Conservation (phyloP, 1,140 invertebrate species). For the Drosophila ohnishii region DNA sequence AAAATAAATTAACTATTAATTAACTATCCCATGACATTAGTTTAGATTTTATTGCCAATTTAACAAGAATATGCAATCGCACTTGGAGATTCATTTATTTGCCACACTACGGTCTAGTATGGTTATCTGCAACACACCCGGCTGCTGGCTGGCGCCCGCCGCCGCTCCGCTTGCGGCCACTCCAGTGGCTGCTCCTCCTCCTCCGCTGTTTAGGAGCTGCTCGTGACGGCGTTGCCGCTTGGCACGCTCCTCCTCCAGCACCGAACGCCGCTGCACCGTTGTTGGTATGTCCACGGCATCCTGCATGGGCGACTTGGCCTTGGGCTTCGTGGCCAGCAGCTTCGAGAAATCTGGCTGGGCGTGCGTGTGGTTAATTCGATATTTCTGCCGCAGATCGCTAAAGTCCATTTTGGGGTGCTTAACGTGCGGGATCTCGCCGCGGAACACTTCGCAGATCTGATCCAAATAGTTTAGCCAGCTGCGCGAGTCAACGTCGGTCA, state of each 20-base stretch:
- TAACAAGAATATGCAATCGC: conserved; percentile 9
- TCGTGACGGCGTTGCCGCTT: conserved; percentile 77
- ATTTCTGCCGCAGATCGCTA: conserved; percentile 80
- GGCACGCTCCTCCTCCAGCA: conserved; percentile 76
- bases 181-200: conserved; percentile 11
- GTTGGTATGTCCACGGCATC: conserved; percentile 75
- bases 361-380: conserved; percentile 69
- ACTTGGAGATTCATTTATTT: conserved; percentile 22
- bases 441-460: conserved; percentile 93
- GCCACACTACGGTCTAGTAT: conserved; percentile 38
- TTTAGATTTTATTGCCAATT: conserved; percentile 41
- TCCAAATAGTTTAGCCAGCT: conserved; percentile 92
- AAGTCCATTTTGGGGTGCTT: conserved; percentile 89
- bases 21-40: neutral
- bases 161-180: conserved; percentile 29
- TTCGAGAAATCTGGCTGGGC: conserved; percentile 80
- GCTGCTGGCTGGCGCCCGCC: conserved; percentile 33
- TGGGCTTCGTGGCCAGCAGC: conserved; percentile 75
- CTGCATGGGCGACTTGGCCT: conserved; percentile 80
- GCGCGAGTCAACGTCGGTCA: conserved; percentile 89
- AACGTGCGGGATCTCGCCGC: conserved; percentile 91
- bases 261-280: conserved; percentile 72
- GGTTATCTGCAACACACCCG: conserved; percentile 67
- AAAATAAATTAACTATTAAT: neutral
- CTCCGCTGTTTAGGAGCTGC: conserved; percentile 56